Evolutionary conservation across 2,797 vertebrate species (phyloP), one percentile per base, ranked within the genome.

Genomic region (Phoxinus dragarum): DNA sequence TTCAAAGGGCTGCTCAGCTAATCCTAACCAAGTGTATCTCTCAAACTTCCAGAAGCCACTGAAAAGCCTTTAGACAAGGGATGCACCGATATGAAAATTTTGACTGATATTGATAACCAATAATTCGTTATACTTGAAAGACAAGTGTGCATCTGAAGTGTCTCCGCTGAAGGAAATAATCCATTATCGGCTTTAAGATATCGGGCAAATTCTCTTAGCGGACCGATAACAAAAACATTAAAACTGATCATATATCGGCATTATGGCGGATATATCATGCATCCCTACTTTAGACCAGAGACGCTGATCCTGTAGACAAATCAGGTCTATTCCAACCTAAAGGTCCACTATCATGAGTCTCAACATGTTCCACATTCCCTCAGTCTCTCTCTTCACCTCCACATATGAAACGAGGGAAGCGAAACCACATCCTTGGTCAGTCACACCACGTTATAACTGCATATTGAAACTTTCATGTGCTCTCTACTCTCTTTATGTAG

Each of bases 241-340:
- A 47, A 47, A 47, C 44, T 47, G 47, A 47, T 47, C 4, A 5
- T 47, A 47, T 47, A 47, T 47, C 14, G 47, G 44, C 12, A 47
- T 16, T 14, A 47, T 47, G 47, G 12, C 47, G 0, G 47, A 47
- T 47, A 16, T 49, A 49, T 49, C 14, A 5, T 49, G 47, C 47
- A 49, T 49, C 47, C 14, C 47, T 49, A 49, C 14, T 78, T 31
- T 42, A 61, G 36, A 59, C 1, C n/a, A 76, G 34, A 56, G 92
- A 92, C 88, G 89, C 88, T 89, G 89, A 86, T 88, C 47, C 47
- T 88, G 89, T 88, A 87, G 91, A 94, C 93, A 91, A 93, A 94
- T 94, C 91, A 90, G 89, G 88, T 87, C 88, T 86, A 67, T 72
- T 87, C 87, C 93, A 88, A 88, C 42, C 21, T 27, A 3, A 75